Conservation (phyloP, 2,797 vertebrate genomes). For the Halcyon badia region DNA sequence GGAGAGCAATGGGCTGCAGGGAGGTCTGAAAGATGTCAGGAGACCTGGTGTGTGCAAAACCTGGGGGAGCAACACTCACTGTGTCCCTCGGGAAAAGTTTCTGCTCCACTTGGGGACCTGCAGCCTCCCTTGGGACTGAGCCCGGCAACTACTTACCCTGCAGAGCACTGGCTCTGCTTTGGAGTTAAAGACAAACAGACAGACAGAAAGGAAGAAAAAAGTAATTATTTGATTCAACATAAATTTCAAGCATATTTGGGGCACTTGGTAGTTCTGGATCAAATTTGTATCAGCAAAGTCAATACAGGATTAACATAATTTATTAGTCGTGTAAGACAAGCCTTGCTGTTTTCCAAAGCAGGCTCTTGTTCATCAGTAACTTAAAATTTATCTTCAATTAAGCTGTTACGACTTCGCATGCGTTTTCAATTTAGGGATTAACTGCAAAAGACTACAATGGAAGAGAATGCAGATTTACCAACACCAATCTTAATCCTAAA, state of each 20-base stretch:
- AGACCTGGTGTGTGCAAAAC: neutral
- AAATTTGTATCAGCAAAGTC: neutral
- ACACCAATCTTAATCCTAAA: neutral
- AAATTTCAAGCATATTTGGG: neutral
- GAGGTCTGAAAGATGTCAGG: neutral
- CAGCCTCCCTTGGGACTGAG: neutral
- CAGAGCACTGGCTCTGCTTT: neutral
- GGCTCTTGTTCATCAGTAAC: neutral
- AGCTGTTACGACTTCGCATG: neutral
- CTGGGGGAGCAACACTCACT: neutral
- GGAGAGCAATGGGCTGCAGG: accelerated
- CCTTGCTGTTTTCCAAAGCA: neutral
- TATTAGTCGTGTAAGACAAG: neutral
- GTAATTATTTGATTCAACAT: neutral
- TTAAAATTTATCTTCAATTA: neutral
- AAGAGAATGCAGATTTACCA: slow-evolving; percentile 19
- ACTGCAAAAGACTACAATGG: neutral
- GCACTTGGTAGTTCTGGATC: neutral
- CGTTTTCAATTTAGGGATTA: slow-evolving; percentile 1
- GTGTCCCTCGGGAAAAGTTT: neutral
- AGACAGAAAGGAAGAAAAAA: neutral
- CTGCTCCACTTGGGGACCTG: neutral
- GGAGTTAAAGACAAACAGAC: too few species aligned
- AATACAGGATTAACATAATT: neutral
- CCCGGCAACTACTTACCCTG: neutral